phyloP scores from a whole-genome alignment of 2,113 vertebrate species.

The Petromus typicus region DNA sequence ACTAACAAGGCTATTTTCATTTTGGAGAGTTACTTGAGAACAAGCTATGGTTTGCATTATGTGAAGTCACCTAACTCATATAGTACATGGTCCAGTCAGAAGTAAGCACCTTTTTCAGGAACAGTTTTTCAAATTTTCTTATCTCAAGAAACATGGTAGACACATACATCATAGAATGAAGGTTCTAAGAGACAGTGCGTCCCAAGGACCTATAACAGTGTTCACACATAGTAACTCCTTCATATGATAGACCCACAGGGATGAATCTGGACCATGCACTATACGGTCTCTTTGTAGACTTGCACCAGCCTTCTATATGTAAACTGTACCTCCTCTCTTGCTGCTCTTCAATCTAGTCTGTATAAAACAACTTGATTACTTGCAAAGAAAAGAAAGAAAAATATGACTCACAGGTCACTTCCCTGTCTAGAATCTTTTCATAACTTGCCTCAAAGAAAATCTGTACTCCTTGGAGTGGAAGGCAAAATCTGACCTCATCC shows the following conservation, averaged over 20 bases:
- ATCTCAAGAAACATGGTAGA: neutral
- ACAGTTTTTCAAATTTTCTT: slow-evolving; percentile 6
- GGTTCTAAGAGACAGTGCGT: neutral
- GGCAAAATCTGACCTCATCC: neutral
- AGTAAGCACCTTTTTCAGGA: neutral
- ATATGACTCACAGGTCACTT: neutral
- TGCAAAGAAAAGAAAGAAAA: neutral
- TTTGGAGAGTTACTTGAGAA: neutral
- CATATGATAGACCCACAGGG: accelerated
- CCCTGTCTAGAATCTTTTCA: neutral
- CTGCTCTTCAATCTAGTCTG: neutral
- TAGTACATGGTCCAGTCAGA: neutral
- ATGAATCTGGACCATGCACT: neutral
- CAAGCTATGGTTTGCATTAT: neutral
- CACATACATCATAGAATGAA: neutral
- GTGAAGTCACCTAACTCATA: neutral
- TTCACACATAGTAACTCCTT: neutral
- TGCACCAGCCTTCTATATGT: neutral
- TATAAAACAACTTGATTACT: neutral
- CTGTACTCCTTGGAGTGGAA: neutral
- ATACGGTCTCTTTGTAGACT: neutral
- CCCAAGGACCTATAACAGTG: accelerated
- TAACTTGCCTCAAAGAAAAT: neutral
- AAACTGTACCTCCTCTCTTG: neutral
- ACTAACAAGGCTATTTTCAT: neutral